phyloP scores from a whole-genome alignment of 1,140 invertebrate species.

The Lepidotrigona ventralis region DNA sequence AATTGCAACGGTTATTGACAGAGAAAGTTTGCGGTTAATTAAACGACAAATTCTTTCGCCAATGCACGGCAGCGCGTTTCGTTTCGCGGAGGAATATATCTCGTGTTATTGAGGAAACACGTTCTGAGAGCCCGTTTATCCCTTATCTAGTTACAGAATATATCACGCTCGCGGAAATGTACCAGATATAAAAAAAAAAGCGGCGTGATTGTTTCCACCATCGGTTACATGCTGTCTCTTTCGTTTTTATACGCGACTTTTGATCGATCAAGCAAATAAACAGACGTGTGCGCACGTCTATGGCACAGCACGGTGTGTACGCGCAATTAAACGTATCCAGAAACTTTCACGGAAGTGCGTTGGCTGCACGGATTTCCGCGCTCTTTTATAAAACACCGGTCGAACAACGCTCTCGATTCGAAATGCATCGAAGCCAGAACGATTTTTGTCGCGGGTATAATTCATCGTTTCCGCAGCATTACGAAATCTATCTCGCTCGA shows the following conservation, averaged over 20 bases:
- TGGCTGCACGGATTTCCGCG: conserved; percentile 16
- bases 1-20: neutral
- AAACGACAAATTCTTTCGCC: neutral
- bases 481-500: neutral
- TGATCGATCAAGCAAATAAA: conserved; percentile 35
- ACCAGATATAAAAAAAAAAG: neutral
- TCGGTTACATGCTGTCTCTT: neutral
- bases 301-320: neutral
- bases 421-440: neutral
- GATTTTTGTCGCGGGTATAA: neutral
- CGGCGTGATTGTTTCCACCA: neutral
- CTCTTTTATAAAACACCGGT: conserved; percentile 32
- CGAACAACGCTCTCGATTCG: conserved; percentile 11
- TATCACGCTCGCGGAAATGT: neutral
- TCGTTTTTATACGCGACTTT: conserved; percentile 1
- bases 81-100: neutral
- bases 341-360: conserved; percentile 53
- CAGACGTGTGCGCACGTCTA: neutral
- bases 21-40: conserved; percentile 4
- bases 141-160: neutral
- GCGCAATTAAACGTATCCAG: conserved; percentile 37
- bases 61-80: neutral
- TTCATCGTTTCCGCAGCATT: conserved; percentile 1
- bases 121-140: neutral
- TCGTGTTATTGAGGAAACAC: neutral